Base-by-base conservation (phyloP, 2,113 vertebrate genomes). In the Microcebus ravelobensis region DNA sequence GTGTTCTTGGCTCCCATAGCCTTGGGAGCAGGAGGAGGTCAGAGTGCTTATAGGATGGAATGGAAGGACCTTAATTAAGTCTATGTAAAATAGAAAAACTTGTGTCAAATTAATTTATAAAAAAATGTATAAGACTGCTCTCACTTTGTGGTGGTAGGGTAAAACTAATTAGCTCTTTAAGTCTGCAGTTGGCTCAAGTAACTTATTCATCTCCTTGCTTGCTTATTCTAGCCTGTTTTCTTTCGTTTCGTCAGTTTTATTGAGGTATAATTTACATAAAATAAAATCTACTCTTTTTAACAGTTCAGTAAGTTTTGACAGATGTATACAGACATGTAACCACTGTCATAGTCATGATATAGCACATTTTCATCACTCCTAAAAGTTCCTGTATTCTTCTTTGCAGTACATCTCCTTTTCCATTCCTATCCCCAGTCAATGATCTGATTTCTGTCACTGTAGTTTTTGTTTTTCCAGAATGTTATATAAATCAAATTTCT, bases 241-340 rank as follows among this genome's bases (percentile, higher is more conserved):
- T 84, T 65, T 76, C 39, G 77, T 50, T 73, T 67, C 25, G 39
- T 45, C 59, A 63, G 11, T 77, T 94, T 94, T 81, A 70, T 31
- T 93, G 70, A 92, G 29, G 8, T 61, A n/a, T 55, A 67, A 71
- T 61, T 91, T 95, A 85, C 67, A 87, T 70, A 63, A 90, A 74
- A 71, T 63, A 93, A n/a, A 31, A 61, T 13, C 27, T 29, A 63
- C 10, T 63, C 25, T 63, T 63, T 63, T 63, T 29, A 63, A 52
- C 5, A 11, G 48, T 21, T 34, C 48, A 11, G 0, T 48, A 82
- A 82, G 25, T 50, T 94, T 84, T 87, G 55, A 67, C 6, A 92
- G 39, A 74, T 55, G 31, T 70, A 67, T 52, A 20, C 0, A 25
- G 6, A 76, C 34, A 36, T 59, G 6, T 39, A 89, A 77, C 39